These are phyloP conservation scores for Lethrus apterus DNA, from an alignment of 1,140 invertebrate species.

Conservation along the genomic window DNA sequence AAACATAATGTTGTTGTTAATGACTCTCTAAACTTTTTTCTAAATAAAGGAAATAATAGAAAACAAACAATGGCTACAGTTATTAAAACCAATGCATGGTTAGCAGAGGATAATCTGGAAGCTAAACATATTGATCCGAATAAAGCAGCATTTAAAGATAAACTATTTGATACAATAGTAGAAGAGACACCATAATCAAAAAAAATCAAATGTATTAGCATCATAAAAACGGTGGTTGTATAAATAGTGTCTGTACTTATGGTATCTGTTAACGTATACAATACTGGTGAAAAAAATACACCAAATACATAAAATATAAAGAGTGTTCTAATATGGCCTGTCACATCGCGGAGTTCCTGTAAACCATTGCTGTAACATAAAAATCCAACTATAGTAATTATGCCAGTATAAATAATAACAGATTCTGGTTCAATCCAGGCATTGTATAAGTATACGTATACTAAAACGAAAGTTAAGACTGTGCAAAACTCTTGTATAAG, in stretches of 20 bases:
- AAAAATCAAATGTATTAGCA: slow-evolving; percentile 81
- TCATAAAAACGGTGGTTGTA: slow-evolving; percentile 79
- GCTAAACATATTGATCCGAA: slow-evolving; percentile 92
- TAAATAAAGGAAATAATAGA: slow-evolving; percentile 77
- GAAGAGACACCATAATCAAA: slow-evolving; percentile 84
- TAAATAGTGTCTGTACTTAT: slow-evolving; percentile 97
- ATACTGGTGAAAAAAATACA: slow-evolving; percentile 78
- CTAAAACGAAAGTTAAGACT: slow-evolving; percentile 65
- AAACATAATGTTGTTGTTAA: slow-evolving; percentile 18
- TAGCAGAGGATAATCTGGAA: slow-evolving; percentile 75
- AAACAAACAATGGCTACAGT: slow-evolving; percentile 81
- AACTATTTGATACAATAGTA: slow-evolving; percentile 71
- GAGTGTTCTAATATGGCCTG: slow-evolving; percentile 46
- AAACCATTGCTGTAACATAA: slow-evolving; percentile 32
- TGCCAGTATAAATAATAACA: not conserved
- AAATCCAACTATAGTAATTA: slow-evolving; percentile 10
- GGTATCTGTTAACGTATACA: slow-evolving; percentile 92
- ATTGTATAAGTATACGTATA: slow-evolving; percentile 68
- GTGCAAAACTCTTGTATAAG: slow-evolving; percentile 69
- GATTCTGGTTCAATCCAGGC: slow-evolving; percentile 49
- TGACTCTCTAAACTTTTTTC: slow-evolving; percentile 48
- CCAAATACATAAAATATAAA: slow-evolving; percentile 76
- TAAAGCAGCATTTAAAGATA: slow-evolving; percentile 81
- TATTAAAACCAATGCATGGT: slow-evolving; percentile 82
- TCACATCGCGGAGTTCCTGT: not conserved